Evolutionary conservation across 2,888 invertebrate species (phyloP).

Genomic region (Onthophagus sagittarius): DNA sequence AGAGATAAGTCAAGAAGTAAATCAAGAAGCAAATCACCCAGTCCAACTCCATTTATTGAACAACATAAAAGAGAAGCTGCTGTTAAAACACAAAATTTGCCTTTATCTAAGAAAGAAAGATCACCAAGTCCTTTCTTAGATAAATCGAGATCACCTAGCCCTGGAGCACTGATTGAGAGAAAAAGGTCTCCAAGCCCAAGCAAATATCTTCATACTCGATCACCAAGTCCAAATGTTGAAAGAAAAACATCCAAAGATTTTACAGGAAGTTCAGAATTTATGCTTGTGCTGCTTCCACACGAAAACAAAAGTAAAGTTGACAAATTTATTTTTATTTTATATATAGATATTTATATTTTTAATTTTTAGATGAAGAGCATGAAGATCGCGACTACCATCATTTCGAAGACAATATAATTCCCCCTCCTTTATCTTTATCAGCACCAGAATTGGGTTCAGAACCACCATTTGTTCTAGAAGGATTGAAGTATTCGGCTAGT

Average conservation of each 20-base stretch:
- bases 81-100: not conserved
- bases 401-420: constrained; percentile 63
- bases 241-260: constrained; percentile 42
- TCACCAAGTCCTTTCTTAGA: constrained; percentile 21
- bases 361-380: constrained; percentile 25
- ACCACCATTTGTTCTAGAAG: constrained; percentile 50
- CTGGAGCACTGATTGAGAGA: constrained; percentile 21
- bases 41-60: constrained; percentile 23
- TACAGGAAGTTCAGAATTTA: constrained; percentile 74
- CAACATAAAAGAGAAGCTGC: not conserved
- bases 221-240: constrained; percentile 29
- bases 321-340: not conserved
- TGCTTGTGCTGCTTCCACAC: constrained; percentile 63
- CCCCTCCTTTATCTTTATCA: constrained; percentile 78
- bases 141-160: constrained; percentile 23
- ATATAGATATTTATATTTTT: not conserved
- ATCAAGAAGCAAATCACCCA: not conserved
- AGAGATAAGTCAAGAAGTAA: not conserved
- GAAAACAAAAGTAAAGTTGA: constrained; percentile 39
- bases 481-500: constrained; percentile 70
- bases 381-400: constrained; percentile 56
- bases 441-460: constrained; percentile 73
- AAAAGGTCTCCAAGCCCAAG: constrained; percentile 33
- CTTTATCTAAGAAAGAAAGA: constrained; percentile 13
- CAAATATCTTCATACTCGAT: constrained; percentile 21